A percentile compares a stretch with the other conserved stretches of the same genome.
These are phyloP conservation scores for Steinernema feltiae DNA, from an alignment of 1,140 invertebrate genomes.

Conservation along the genomic window DNA sequence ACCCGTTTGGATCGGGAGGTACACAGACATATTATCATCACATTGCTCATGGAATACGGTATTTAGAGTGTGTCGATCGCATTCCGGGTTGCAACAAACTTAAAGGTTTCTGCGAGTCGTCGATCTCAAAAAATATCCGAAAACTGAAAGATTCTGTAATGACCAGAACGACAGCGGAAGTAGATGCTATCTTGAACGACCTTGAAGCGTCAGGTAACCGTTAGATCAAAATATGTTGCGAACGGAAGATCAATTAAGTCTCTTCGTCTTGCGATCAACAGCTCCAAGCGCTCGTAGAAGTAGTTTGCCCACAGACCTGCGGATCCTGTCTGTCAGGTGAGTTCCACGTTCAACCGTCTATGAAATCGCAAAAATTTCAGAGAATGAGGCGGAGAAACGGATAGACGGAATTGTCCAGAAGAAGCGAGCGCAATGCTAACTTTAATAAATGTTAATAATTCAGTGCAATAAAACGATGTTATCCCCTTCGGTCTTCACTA, in stretches of 20 bases:
- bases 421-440: too few relatives aligned
- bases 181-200: background rate
- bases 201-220: background rate
- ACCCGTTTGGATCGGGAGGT: background rate
- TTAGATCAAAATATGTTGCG: too few relatives aligned
- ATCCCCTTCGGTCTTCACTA: too few relatives aligned
- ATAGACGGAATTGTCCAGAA: too few relatives aligned
- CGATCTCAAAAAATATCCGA: background rate
- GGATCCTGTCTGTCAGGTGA: background rate
- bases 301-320: background rate
- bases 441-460: background rate
- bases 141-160: background rate
- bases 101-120: background rate
- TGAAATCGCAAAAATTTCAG: background rate
- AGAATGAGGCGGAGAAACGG: background rate
- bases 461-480: background rate
- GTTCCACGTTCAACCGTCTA: background rate
- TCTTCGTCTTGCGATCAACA: background rate
- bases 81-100: background rate
- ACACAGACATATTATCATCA: background rate
- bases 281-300: background rate
- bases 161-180: background rate
- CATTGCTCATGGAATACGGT: background rate
- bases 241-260: too few relatives aligned
- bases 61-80: background rate